Evolutionary conservation across 2,888 invertebrate species (phyloP).

Genomic region (Orchestes rusci): DNA sequence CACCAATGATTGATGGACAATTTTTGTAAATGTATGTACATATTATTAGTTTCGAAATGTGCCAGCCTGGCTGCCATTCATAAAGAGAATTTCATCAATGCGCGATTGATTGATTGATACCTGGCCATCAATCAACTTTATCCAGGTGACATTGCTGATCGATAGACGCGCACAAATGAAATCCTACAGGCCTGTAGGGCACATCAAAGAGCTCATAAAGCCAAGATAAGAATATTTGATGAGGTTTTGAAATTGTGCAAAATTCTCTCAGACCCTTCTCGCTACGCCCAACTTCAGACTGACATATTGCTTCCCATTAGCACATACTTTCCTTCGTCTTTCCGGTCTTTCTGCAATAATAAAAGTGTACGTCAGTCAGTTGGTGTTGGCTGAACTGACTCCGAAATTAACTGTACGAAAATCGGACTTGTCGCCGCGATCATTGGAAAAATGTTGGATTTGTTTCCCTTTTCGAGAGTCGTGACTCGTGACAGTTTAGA

Average conservation of each 20-base stretch:
- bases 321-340: conserved; percentile 24
- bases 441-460: conserved; percentile 19
- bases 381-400: conserved; percentile 14
- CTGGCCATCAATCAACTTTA: conserved; percentile 26
- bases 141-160: conserved; percentile 23
- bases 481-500: no score
- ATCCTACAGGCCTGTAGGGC: no score
- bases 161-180: no score
- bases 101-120: conserved; percentile 25
- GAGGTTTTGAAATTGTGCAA: no score
- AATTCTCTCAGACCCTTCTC: conserved; percentile 3
- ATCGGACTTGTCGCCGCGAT: conserved; percentile 23
- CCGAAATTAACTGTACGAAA: conserved; percentile 24
- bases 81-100: conserved; percentile 24
- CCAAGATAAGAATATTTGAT: no score
- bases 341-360: conserved; percentile 20
- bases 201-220: no score
- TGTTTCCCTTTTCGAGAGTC: no score
- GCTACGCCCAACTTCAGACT: conserved; percentile 10
- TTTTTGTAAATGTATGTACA: conserved; percentile 19
- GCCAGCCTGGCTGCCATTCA: conserved; percentile 15
- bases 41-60: conserved; percentile 24
- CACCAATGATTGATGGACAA: conserved; percentile 24
- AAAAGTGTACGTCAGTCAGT: conserved; percentile 25
- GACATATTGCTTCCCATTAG: conserved; percentile 23